Conservation (phyloP, 1,140 invertebrate genomes). For the Heliconius melpomene region DNA sequence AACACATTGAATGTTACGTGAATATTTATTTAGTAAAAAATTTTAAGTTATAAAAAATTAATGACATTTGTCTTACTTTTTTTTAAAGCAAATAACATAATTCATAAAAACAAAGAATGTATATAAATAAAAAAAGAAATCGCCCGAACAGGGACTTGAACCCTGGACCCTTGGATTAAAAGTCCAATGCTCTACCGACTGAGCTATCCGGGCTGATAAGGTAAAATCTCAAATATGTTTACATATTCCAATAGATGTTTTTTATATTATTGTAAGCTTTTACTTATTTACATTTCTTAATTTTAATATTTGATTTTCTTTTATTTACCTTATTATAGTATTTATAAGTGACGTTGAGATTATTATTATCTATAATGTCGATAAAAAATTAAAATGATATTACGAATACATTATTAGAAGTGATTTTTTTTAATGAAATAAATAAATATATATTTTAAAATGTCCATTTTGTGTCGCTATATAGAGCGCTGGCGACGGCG, state of each 20-base stretch:
- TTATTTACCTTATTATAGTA: too few relatives aligned
- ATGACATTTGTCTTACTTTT: neutral
- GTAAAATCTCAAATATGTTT: neutral
- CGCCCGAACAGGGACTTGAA: constrained; percentile 45
- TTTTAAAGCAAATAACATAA: neutral
- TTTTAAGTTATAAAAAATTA: neutral
- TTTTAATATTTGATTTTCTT: too few relatives aligned
- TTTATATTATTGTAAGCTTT: too few relatives aligned
- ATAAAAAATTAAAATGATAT: too few relatives aligned
- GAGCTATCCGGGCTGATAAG: constrained; percentile 37
- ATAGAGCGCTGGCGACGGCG: constrained; percentile 3
- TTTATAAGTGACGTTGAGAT: too few relatives aligned
- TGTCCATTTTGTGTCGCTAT: neutral
- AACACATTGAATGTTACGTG: too few relatives aligned
- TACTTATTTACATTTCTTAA: too few relatives aligned
- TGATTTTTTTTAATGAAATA: neutral
- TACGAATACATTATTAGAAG: too few relatives aligned
- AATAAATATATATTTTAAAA: constrained; percentile 1
- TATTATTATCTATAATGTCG: too few relatives aligned
- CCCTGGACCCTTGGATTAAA: constrained; percentile 47
- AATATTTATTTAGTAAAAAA: neutral
- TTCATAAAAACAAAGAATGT: neutral
- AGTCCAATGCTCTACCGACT: constrained; percentile 47
- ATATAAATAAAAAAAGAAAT: constrained; percentile 16
- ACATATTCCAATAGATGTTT: neutral